These are phyloP conservation scores for Syngnathoides biaculeatus DNA, from an alignment of 2,113 vertebrate species.

Conservation along the genomic window DNA sequence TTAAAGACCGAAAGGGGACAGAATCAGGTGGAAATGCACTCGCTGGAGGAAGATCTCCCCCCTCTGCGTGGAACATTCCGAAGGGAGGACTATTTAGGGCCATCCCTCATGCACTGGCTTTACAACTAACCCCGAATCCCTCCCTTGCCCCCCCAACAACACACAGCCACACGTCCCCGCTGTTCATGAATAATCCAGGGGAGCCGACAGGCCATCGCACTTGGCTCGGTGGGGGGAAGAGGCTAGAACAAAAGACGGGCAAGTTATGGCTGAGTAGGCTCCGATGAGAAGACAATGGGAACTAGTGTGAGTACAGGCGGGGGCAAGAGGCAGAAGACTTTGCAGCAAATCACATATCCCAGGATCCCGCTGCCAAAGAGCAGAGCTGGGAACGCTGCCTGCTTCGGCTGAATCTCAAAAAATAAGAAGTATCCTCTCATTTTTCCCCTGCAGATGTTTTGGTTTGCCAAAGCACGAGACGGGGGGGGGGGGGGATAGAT, in stretches of 20 bases:
- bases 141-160: constrained; percentile 53
- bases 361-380: constrained; percentile 57
- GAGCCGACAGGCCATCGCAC: constrained; percentile 62
- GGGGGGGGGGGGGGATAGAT: not conserved
- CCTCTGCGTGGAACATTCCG: constrained; percentile 49
- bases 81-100: constrained; percentile 49
- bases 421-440: constrained; percentile 48
- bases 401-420: constrained; percentile 29
- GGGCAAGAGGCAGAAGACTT: constrained; percentile 58
- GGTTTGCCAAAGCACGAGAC: constrained; percentile 23
- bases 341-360: constrained; percentile 63
- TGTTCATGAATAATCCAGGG: constrained; percentile 78
- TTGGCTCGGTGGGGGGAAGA: constrained; percentile 65
- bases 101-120: constrained; percentile 48
- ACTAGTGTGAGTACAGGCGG: constrained; percentile 60
- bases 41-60: constrained; percentile 11
- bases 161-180: constrained; percentile 71
- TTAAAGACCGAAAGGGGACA: not conserved
- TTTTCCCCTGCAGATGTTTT: constrained; percentile 61
- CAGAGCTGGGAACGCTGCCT: constrained; percentile 54
- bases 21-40: constrained; percentile 24
- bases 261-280: constrained; percentile 64
- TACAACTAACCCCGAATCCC: constrained; percentile 44
- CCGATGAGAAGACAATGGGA: constrained; percentile 67
- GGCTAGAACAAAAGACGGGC: constrained; percentile 71